Percentiles rank a stretch among this genome's conserved stretches.
These are phyloP conservation scores for Argyrosomus regius DNA, from an alignment of 2,797 vertebrate species.

Conservation along the genomic window DNA sequence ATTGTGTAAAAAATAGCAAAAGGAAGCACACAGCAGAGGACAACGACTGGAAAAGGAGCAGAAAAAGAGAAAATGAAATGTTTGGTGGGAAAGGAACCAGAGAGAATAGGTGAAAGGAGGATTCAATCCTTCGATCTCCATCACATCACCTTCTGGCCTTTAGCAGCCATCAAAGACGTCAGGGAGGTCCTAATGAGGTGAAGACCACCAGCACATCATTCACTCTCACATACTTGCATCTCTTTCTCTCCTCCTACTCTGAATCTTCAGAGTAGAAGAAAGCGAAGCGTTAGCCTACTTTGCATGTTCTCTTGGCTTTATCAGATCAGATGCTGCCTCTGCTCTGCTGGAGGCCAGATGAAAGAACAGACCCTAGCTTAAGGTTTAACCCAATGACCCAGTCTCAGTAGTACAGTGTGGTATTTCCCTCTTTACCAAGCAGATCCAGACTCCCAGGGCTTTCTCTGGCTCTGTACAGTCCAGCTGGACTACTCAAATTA, in stretches of 20 bases:
- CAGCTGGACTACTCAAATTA: slow-evolving; percentile 49
- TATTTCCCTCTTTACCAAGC: slow-evolving; percentile 24
- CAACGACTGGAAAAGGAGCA: neutral
- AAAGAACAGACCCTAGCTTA: slow-evolving; percentile 51
- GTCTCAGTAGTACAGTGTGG: slow-evolving; percentile 32
- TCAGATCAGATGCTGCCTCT: slow-evolving; percentile 54
- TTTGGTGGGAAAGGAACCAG: slow-evolving; percentile 25
- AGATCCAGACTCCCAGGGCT: slow-evolving; percentile 45
- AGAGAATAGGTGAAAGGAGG: slow-evolving; percentile 1
- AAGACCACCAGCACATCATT: slow-evolving; percentile 64
- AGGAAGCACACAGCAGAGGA: neutral
- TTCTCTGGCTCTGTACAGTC: slow-evolving; percentile 34
- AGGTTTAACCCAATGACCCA: slow-evolving; percentile 60
- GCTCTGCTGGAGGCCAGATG: slow-evolving; percentile 61
- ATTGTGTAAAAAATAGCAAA: neutral
- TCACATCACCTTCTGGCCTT: slow-evolving; percentile 47
- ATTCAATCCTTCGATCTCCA: slow-evolving; percentile 45
- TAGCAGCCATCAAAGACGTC: slow-evolving; percentile 64
- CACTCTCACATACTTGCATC: slow-evolving; percentile 47
- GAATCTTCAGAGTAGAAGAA: slow-evolving; percentile 40
- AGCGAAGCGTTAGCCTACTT: slow-evolving; percentile 25
- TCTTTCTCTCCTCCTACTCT: slow-evolving; percentile 41
- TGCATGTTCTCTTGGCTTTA: slow-evolving; percentile 50
- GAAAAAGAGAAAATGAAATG: neutral
- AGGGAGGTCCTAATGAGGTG: slow-evolving; percentile 69